Evolutionary conservation across 2,888 invertebrate genomes (phyloP), one percentile per base, ranked within the genome.

Genomic region (Vesta saturnalis): DNA sequence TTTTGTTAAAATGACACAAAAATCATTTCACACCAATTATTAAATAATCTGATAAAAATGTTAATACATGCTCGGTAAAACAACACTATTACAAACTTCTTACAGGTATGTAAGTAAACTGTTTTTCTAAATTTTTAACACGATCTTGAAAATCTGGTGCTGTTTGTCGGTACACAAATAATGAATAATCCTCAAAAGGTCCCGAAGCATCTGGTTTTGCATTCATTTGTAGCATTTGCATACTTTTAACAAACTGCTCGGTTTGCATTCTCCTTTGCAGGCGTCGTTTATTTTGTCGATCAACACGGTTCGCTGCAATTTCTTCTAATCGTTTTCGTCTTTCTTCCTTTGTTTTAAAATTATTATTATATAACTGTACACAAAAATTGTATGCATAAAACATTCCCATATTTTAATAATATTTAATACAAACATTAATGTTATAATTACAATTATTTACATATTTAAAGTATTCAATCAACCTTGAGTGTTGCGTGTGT

Each of bases 121-220:
- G 91, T 84, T 88, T 87, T 83, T 92, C 95, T 81, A 95, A 86
- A 77, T 91, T 90, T 88, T 92, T 92, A 70, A 95, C 94, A 70
- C 95, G 89, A 82, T 94, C 94, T 84, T 90, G 91, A 85, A 95
- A 95, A 81, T 92, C 89, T 5, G 93, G 92, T 14, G 95, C 94
- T 65, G 91, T 92, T 83, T 94, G 94, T 60, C 95, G 89, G 84
- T 95, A 95, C 79, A 94, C 88, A 84, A 92, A 94, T 79, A 95
- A 88, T 21, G 94, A 93, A 85, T 94, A 94, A 85, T 94, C 92
- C 84, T 94, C 92, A 79, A 94, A 89, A 68, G 93, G 91, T 72
- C 85, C 84, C 62, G 85, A 85, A 22, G 90, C 89, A 57, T 89
- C 88, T 60, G 87, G 85, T 70, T 90, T 88, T 56, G 90, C 91